phyloP scores from a whole-genome alignment of 2,888 invertebrate genomes.

The Trisateles emortualis region DNA sequence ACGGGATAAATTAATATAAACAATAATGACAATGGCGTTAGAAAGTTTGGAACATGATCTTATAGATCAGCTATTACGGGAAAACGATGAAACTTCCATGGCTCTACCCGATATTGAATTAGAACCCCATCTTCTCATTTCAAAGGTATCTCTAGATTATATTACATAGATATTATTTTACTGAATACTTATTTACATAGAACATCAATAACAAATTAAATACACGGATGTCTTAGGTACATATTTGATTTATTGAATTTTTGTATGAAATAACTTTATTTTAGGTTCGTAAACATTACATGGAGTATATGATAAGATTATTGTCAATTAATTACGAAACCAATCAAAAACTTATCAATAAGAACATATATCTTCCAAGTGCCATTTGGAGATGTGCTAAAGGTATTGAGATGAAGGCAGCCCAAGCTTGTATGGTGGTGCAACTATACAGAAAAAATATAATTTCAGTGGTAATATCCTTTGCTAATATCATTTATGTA shows the following conservation, averaged over 20 bases:
- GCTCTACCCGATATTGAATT: conserved; percentile 71
- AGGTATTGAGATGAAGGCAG: conserved; percentile 75
- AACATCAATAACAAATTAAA: too few species aligned
- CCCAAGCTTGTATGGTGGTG: conserved; percentile 77
- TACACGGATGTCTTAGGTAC: too few species aligned
- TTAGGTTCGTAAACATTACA: conserved; percentile 82
- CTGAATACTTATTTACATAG: too few species aligned
- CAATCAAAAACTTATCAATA: conserved; percentile 71
- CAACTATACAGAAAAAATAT: conserved; percentile 78
- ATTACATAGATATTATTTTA: too few species aligned
- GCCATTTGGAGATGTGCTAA: conserved; percentile 83
- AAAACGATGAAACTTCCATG: conserved; percentile 70
- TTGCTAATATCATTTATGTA: not conserved
- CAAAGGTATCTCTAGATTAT: too few species aligned
- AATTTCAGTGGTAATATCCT: conserved; percentile 60
- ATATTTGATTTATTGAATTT: too few species aligned
- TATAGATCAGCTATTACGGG: conserved; percentile 65
- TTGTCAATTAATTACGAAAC: conserved; percentile 77
- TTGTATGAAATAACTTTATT: too few species aligned
- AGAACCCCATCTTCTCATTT: conserved; percentile 79
- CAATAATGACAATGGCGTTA: conserved; percentile 23
- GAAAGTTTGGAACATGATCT: conserved; percentile 51
- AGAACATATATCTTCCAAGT: conserved; percentile 78
- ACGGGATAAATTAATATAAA: not conserved
- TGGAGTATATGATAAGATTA: conserved; percentile 76